Conservation (phyloP, 2,888 invertebrate species). For the Xylophagus ater region DNA sequence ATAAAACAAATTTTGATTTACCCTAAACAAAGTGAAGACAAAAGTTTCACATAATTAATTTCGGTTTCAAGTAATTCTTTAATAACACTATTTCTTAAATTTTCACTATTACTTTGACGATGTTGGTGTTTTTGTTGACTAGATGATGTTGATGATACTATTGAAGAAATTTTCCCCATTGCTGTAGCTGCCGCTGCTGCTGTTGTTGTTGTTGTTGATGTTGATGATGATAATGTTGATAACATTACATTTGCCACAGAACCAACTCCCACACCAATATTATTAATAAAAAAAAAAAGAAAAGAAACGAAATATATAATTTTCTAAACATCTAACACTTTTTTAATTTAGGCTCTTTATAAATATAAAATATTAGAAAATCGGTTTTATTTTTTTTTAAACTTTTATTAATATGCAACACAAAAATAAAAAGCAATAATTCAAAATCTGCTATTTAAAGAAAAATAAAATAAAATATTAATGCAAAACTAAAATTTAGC, state of each 20-base stretch:
- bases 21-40: constrained; percentile 41
- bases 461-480: no score
- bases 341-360: no score
- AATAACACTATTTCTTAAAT: constrained; percentile 58
- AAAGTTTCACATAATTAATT: constrained; percentile 69
- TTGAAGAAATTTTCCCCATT: background rate
- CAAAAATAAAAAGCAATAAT: no score
- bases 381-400: no score
- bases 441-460: no score
- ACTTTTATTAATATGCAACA: no score
- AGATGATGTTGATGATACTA: constrained; percentile 2
- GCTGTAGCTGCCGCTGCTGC: background rate
- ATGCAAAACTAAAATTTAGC: no score
- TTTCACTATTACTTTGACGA: constrained; percentile 37
- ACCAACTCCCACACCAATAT: constrained; percentile 3
- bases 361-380: no score
- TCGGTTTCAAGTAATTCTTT: constrained; percentile 75
- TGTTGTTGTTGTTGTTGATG: constrained; percentile 9
- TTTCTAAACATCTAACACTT: no score
- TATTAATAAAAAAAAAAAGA: no score
- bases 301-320: no score
- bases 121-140: constrained; percentile 12
- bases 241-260: constrained; percentile 20
- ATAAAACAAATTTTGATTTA: constrained; percentile 20
- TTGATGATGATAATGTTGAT: constrained; percentile 2